Conservation (phyloP, 2,888 invertebrate species). For the Rotaria magnacalcarata region DNA sequence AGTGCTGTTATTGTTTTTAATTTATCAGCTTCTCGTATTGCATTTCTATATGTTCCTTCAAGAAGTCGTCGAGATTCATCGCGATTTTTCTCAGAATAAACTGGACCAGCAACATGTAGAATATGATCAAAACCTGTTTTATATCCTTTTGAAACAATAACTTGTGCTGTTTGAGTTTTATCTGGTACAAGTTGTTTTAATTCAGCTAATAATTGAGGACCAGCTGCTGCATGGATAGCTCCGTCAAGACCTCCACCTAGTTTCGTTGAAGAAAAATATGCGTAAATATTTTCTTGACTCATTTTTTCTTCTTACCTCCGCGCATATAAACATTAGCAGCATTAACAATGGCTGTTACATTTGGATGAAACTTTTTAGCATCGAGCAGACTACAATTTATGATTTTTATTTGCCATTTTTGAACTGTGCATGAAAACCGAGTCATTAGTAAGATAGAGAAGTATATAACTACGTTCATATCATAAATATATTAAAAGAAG, state of each 20-base stretch:
- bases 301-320: background rate
- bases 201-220: background rate
- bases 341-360: background rate
- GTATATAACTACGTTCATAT: background rate
- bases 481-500: background rate
- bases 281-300: too few relatives aligned
- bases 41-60: background rate
- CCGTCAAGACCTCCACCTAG: background rate
- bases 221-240: background rate
- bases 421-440: background rate
- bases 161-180: slow-evolving; percentile 8
- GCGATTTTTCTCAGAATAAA: background rate
- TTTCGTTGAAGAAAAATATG: background rate
- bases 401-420: background rate
- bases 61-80: background rate
- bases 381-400: background rate
- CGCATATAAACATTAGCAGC: background rate
- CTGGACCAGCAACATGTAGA: slow-evolving; percentile 12
- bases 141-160: background rate
- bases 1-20: background rate
- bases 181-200: background rate
- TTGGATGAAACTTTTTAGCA: background rate
- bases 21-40: background rate
- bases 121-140: background rate
- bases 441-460: background rate